A percentile compares a stretch with the other conserved stretches of the same genome.
Conservation (phyloP, 2,888 invertebrate genomes). For the Brachypalpus laphriformis region DNA sequence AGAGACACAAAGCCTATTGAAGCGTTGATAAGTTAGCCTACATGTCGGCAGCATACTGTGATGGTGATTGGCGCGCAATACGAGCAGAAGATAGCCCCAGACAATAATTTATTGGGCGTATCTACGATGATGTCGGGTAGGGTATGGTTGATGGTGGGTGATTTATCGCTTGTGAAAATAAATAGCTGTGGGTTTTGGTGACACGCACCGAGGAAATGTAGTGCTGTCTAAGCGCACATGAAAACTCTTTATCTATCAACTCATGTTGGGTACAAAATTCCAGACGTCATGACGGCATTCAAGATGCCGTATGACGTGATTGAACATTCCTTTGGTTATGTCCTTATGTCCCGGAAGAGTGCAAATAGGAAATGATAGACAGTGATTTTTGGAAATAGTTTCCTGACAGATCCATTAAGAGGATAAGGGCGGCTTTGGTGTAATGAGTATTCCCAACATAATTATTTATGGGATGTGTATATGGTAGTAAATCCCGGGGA, state of each 20-base stretch:
- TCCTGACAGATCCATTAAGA: background rate
- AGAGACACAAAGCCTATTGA: background rate
- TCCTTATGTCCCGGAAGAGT: background rate
- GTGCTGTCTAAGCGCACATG: background rate
- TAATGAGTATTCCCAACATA: too few relatives aligned
- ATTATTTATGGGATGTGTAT: too few relatives aligned
- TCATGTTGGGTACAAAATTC: background rate
- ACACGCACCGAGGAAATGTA: background rate
- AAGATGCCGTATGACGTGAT: background rate
- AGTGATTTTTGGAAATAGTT: background rate
- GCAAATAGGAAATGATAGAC: background rate
- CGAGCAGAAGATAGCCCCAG: slow-evolving; percentile 7
- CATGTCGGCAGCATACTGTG: slow-evolving; percentile 16
- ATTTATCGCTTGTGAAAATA: slow-evolving; percentile 26
- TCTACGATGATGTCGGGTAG: background rate
- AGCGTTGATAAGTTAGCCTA: slow-evolving; percentile 14
- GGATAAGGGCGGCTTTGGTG: too few relatives aligned
- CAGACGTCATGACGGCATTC: background rate
- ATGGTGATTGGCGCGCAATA: slow-evolving; percentile 12
- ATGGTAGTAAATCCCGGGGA: too few relatives aligned
- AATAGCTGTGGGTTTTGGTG: background rate
- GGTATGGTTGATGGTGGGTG: slow-evolving; percentile 26
- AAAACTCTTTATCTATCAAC: background rate
- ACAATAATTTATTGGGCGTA: slow-evolving; percentile 28
- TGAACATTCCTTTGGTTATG: too few relatives aligned